These are phyloP conservation scores for Diplodus puntazzo DNA, from an alignment of 2,797 vertebrate genomes.

Conservation along the genomic window DNA sequence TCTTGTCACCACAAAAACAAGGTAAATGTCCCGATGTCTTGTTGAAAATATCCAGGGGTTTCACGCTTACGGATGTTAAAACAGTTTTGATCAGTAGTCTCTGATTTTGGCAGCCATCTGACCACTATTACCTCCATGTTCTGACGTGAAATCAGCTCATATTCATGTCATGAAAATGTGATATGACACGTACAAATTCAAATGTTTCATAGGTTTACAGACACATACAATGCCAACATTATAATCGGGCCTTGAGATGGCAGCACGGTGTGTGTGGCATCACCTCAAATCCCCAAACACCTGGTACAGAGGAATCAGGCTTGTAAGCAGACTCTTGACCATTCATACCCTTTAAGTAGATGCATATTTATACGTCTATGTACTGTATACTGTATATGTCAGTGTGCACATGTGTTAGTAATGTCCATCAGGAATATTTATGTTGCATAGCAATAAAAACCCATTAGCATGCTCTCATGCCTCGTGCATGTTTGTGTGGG, in stretches of 20 bases:
- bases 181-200: no score
- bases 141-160: no score
- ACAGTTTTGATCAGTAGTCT: no score
- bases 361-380: not conserved
- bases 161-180: no score
- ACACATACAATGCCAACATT: no score
- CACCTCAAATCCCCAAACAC: not conserved
- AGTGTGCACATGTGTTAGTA: not conserved
- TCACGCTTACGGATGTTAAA: no score
- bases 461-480: slow-evolving; percentile 17
- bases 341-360: not conserved
- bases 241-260: not conserved
- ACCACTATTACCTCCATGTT: no score
- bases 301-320: not conserved
- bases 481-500: slow-evolving; percentile 31
- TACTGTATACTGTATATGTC: not conserved
- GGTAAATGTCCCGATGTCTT: no score
- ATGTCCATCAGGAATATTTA: slow-evolving; percentile 17
- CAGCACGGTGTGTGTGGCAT: not conserved
- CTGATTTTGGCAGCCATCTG: no score
- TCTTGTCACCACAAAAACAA: no score
- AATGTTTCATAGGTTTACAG: no score
- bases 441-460: slow-evolving; percentile 39
- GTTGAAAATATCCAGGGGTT: no score
- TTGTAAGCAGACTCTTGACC: not conserved